Percentiles rank a stretch among this genome's conserved stretches.
Evolutionary conservation across 2,113 vertebrate species (phyloP).

Genomic region (Felis catus): DNA sequence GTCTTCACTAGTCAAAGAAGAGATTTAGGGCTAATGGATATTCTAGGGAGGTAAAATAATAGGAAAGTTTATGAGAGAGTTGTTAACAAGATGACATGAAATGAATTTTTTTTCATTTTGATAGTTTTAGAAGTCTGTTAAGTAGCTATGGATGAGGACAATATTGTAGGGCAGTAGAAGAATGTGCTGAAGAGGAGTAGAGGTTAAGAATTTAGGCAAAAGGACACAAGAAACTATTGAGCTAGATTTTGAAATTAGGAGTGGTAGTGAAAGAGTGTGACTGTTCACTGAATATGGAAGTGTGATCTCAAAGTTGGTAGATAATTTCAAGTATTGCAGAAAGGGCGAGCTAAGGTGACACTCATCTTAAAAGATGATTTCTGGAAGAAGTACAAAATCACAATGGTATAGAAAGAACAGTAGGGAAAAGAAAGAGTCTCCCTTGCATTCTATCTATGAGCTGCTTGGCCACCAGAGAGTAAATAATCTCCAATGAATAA

Average conservation of each 20-base stretch:
- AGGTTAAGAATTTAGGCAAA: background rate
- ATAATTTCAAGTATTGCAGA: background rate
- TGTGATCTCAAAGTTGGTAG: background rate
- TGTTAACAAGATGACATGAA: background rate
- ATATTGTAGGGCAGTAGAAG: background rate
- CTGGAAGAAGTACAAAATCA: background rate
- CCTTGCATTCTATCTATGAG: background rate
- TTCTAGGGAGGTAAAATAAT: constrained; percentile 46
- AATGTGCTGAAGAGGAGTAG: background rate
- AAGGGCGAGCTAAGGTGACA: background rate
- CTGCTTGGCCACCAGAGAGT: background rate
- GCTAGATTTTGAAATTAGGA: background rate
- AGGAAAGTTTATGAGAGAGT: constrained; percentile 23
- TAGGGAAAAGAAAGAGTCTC: background rate
- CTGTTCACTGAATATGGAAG: background rate
- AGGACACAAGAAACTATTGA: background rate
- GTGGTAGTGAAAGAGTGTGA: background rate
- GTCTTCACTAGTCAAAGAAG: constrained; percentile 16
- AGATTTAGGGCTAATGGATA: constrained; percentile 48
- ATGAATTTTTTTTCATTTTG: constrained; percentile 37
- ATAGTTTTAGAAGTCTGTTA: background rate
- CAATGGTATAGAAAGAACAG: background rate
- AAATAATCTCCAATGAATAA: background rate
- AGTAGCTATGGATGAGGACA: background rate
- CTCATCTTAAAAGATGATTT: background rate